A percentile compares a stretch with the other conserved stretches of the same genome.
Conservation (phyloP, 1,140 invertebrate species). For the Atta texana region DNA sequence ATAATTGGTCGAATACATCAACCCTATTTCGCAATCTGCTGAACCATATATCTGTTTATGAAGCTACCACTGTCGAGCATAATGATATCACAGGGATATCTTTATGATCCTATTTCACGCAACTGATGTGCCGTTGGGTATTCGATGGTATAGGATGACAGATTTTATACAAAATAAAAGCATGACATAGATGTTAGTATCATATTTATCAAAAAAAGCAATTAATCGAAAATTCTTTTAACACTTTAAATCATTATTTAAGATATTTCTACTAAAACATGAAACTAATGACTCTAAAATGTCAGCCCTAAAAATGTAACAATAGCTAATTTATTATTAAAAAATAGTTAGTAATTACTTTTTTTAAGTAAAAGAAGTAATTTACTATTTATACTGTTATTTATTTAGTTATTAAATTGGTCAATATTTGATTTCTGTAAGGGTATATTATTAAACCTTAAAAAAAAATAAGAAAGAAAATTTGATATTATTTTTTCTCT, state of each 20-base stretch:
- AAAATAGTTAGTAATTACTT: no score
- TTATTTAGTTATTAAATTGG: no score
- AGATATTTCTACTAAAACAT: background rate
- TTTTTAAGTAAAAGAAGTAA: no score
- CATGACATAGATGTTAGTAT: no score
- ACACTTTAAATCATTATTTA: background rate
- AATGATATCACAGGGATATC: constrained; percentile 15
- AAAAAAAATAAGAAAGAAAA: background rate
- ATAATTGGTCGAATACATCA: constrained; percentile 19
- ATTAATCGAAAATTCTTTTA: background rate
- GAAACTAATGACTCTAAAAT: background rate
- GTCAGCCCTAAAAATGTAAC: no score
- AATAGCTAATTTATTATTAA: no score
- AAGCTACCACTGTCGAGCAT: constrained; percentile 1
- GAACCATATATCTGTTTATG: constrained; percentile 27
- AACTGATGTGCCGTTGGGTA: background rate
- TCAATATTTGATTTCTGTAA: no score
- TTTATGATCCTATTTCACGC: constrained; percentile 46
- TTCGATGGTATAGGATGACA: background rate
- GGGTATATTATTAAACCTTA: background rate
- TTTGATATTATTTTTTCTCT: constrained; percentile 7
- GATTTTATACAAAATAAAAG: background rate
- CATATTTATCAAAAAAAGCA: background rate
- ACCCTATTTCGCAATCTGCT: constrained; percentile 19
- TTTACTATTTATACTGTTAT: no score